Evolutionary conservation across 2,113 vertebrate species (phyloP), one percentile per base, ranked within the genome.

Genomic region (Macrotis lagotis): DNA sequence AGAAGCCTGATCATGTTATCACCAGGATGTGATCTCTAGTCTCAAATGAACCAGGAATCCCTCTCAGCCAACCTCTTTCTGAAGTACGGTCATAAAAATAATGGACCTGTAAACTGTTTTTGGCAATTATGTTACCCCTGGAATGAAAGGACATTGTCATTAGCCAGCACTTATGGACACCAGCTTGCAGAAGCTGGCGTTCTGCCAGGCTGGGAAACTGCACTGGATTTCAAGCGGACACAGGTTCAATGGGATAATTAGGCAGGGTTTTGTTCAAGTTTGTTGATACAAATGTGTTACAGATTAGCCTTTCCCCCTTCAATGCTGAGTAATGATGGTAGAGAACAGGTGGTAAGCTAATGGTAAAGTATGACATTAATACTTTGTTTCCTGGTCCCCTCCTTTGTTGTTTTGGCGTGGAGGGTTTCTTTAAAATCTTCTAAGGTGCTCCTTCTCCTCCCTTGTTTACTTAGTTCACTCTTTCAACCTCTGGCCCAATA

Each of bases 211-310:
- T 93, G 98, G 98, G 98, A 99, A 99, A 99, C 98, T 12, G 96
- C 98, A 96, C 98, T 22, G 92, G 94, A 98, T 97, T 97, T 98
- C 98, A 96, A 97, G 98, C 98, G 98, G 99, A 98, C 98, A 98
- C 96, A 97, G 98, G 98, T 99, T 99, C 98, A 98, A 98, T 98
- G 98, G 99, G 99, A 99, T 99, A 99, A 99, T 99, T 99, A 99
- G 99, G 99, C 98, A 98, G 98, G 98, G 98, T 99, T 99, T 99
- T 99, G 99, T 99, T 98, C 95, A 95, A 98, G 99, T 99, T 99
- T 99, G 99, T 99, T 99, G 99, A 99, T 99, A 99, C 99, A 99
- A 99, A 99, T 99, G 99, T 99, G 99, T 98, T 98, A 97, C 96
- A 98, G 99, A 99, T 99, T 99, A 99, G 99, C 99, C 98, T 99